These are phyloP conservation scores for Apamea anceps DNA, from an alignment of 2,888 invertebrate genomes.

Conservation along the genomic window DNA sequence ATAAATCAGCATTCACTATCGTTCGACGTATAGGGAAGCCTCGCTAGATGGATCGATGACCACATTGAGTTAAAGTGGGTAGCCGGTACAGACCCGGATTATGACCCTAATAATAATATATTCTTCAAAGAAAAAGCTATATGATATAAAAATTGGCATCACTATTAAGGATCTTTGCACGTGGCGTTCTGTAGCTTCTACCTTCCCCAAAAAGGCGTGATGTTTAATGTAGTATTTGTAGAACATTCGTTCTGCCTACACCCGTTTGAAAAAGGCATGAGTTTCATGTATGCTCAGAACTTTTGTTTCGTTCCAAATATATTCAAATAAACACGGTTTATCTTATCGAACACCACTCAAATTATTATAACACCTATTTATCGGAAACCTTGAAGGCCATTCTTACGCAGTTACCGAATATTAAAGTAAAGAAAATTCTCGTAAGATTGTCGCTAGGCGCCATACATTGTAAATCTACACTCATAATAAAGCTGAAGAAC, in stretches of 20 bases:
- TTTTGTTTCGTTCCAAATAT: background rate
- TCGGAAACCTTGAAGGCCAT: conserved; percentile 21
- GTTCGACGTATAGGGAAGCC: background rate
- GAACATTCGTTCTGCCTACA: background rate
- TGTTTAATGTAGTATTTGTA: background rate
- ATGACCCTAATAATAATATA: background rate
- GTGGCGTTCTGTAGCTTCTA: background rate
- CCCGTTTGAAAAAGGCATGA: background rate
- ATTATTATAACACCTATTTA: conserved; percentile 28
- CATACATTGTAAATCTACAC: background rate
- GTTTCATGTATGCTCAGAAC: background rate
- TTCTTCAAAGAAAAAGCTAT: background rate
- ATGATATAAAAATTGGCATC: too few species aligned
- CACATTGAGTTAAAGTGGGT: background rate
- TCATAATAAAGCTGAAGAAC: too few species aligned
- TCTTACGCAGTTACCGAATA: conserved; percentile 16
- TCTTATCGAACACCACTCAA: conserved; percentile 9
- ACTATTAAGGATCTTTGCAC: background rate
- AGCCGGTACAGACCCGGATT: too few species aligned
- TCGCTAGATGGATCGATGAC: background rate
- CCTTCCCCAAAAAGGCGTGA: background rate
- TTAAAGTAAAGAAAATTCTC: conserved; percentile 9
- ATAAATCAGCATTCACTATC: background rate
- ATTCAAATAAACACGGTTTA: background rate
- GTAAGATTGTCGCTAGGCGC: background rate